Evolutionary conservation across 1,140 invertebrate genomes (phyloP).

Genomic region (Sycophila sp.): DNA sequence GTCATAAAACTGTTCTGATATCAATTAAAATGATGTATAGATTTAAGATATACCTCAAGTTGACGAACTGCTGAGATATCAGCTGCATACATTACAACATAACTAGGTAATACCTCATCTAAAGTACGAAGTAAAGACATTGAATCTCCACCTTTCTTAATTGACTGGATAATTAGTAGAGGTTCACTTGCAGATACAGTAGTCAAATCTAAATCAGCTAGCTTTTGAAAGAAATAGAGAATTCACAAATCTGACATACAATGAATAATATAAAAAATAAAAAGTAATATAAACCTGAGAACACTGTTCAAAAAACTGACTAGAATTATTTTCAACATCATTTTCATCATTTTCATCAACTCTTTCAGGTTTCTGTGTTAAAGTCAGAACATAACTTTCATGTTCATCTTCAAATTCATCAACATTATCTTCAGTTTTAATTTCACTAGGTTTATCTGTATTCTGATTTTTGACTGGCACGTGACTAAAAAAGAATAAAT

Average conservation of each 20-base stretch:
- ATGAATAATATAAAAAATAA: constrained; percentile 36
- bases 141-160: constrained; percentile 77
- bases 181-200: constrained; percentile 68
- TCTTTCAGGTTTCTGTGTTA: constrained; percentile 68
- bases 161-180: constrained; percentile 78
- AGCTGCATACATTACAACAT: constrained; percentile 90
- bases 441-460: constrained; percentile 48
- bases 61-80: constrained; percentile 88
- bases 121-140: constrained; percentile 76
- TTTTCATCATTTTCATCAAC: constrained; percentile 53
- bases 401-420: constrained; percentile 63
- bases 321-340: constrained; percentile 47
- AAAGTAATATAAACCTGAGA: constrained; percentile 67
- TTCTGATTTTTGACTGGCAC: constrained; percentile 38
- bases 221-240: no score
- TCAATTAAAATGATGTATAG: constrained; percentile 22
- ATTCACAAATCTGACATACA: no score
- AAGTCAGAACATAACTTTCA: constrained; percentile 76
- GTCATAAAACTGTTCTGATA: no score
- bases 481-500: no score
- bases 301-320: constrained; percentile 71
- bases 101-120: constrained; percentile 77
- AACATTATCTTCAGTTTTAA: constrained; percentile 45
- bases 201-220: constrained; percentile 74
- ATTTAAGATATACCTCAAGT: constrained; percentile 74